phyloP scores from a whole-genome alignment of 2,113 vertebrate genomes.

The Cairina moschata region DNA sequence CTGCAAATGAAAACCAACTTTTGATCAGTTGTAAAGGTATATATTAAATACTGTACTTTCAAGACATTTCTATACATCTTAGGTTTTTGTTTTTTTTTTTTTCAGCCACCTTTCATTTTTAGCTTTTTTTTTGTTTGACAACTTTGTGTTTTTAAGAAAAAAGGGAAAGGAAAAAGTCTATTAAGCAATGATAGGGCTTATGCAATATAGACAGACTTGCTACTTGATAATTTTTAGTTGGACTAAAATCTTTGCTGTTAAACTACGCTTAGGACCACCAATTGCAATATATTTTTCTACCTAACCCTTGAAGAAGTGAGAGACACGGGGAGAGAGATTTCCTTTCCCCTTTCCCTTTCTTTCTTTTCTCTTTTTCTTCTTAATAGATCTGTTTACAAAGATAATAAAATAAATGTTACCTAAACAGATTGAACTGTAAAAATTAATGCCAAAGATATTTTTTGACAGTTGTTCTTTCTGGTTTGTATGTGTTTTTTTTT shows the following conservation, averaged over 20 bases:
- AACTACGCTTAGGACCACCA: background rate
- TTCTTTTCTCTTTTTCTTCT: background rate
- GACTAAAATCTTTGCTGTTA: background rate
- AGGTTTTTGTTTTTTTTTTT: background rate
- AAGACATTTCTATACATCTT: background rate
- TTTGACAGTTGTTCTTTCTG: background rate
- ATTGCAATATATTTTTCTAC: background rate
- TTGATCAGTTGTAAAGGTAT: background rate
- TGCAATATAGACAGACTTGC: background rate
- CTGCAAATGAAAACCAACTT: conserved; percentile 17
- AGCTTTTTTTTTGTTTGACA: background rate
- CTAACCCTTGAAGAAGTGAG: background rate
- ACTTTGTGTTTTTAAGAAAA: background rate
- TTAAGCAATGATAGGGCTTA: background rate
- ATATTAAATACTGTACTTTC: background rate
- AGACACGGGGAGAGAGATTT: background rate
- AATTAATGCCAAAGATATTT: background rate
- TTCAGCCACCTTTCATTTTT: background rate
- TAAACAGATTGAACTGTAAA: background rate
- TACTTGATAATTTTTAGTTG: background rate
- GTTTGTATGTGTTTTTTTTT: background rate
- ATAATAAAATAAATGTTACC: background rate
- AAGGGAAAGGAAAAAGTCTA: background rate
- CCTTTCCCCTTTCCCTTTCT: background rate
- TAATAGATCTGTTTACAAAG: background rate